Conservation (phyloP, 2,113 vertebrate species). For the Phalacrocorax brasilianus region DNA sequence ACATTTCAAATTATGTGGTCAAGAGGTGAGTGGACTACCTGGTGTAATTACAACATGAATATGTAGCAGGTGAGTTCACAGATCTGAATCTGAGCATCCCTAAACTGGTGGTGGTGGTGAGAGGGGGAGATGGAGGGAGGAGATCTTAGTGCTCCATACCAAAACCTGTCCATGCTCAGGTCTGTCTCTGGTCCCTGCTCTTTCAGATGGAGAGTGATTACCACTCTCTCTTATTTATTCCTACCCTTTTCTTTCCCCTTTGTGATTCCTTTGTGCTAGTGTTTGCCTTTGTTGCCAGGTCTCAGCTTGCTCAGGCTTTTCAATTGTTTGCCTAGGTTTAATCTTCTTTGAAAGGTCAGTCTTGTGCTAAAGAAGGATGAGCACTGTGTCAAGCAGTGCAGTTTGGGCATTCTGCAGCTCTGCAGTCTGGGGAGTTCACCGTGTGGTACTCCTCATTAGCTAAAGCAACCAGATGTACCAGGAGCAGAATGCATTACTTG, state of each 20-base stretch:
- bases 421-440: background rate
- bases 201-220: background rate
- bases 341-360: slow-evolving; percentile 22
- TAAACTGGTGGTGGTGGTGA: background rate
- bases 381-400: background rate
- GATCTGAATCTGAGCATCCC: background rate
- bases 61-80: background rate
- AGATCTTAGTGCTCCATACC: background rate
- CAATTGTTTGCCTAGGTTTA: slow-evolving; percentile 6
- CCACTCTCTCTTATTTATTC: background rate
- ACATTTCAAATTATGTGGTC: slow-evolving; percentile 16
- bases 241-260: background rate
- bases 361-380: background rate
- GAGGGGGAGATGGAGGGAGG: background rate
- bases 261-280: slow-evolving; percentile 8
- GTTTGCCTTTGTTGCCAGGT: slow-evolving; percentile 11
- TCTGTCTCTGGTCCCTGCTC: background rate
- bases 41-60: background rate
- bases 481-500: slow-evolving; percentile 22
- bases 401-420: background rate
- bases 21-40: background rate
- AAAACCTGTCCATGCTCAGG: background rate
- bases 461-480: background rate
- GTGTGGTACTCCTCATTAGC: background rate
- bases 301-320: slow-evolving; percentile 25